Evolutionary conservation across 30 jellyfish, hydroid and myxozoan genomes (phyloP), one percentile per base, ranked within the genome.

Genomic region (Sanderia malayensis): DNA sequence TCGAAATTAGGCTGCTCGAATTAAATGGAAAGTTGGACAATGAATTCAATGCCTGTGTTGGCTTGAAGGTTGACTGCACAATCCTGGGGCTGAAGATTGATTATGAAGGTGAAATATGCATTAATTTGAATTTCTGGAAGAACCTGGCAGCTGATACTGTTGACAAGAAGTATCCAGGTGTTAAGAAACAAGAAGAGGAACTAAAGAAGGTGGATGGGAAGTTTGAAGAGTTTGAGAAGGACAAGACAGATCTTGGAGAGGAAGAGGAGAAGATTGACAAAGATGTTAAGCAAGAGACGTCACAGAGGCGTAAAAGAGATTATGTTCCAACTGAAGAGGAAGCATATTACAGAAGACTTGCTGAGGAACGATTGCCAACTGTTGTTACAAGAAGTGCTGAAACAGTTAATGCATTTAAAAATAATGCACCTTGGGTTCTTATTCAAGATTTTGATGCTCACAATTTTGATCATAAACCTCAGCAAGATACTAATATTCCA

Each of bases 341-440:
- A 46, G 67, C 62, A 26, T 63, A 72, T 32, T 60, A 55, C 71
- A 8, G 66, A 27, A 37, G 53, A 26, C 77, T 65, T 20, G 88
- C 82, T 13, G 46, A 53, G 7, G 95, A 83, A 61, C 78, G 58
- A 18, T 47, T 83, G 22, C 95, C 95, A 4, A 60, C 70, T 0
- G 74, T 73, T 3, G 84, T 73, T 41, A 66, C 83, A 9, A 73
- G 86, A 66, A 61, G 95, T 27, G 81, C 83, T 33, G 95, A 58
- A 37, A 74, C 86, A 18, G 49, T 61, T 4, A 73, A 78, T 34
- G 81, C 82, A 7, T 73, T 73, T 37, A 73, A 74, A 44, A 61
- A 61, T 22, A 28, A 59, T 23, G 88, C 88, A 44, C 95, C 95
- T 0, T 83, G 95, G 95, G 88, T 66, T 4, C 47, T 73, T 34